These are phyloP conservation scores for Machimus rusticus DNA, from an alignment of 2,888 invertebrate genomes.

Conservation along the genomic window DNA sequence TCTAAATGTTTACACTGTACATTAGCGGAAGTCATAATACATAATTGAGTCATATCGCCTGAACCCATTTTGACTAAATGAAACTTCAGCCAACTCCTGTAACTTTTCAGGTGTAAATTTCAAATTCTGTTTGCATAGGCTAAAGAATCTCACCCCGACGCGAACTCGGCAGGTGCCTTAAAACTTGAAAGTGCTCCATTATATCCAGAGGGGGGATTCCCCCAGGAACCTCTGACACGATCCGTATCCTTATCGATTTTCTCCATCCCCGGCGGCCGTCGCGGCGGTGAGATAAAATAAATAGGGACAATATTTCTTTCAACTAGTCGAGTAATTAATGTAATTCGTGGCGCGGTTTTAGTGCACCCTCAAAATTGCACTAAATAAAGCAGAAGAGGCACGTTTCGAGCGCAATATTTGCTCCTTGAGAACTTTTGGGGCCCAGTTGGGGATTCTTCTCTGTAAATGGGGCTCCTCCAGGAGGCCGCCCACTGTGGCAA, in stretches of 20 bases:
- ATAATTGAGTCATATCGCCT: background rate
- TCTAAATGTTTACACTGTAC: background rate
- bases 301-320: background rate
- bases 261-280: background rate
- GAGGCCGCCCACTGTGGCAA: background rate
- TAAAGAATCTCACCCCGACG: background rate
- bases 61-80: background rate
- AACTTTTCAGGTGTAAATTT: background rate
- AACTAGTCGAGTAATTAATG: background rate
- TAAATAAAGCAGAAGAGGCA: background rate
- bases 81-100: background rate
- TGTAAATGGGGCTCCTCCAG: background rate
- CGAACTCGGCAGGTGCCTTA: background rate
- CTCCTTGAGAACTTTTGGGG: background rate
- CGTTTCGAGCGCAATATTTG: background rate
- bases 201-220: background rate
- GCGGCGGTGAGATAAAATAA: background rate
- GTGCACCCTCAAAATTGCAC: background rate
- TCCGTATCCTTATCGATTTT: background rate
- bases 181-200: background rate
- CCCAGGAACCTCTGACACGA: background rate
- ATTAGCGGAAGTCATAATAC: background rate
- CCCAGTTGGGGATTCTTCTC: background rate
- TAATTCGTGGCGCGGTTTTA: background rate
- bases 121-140: background rate